These are phyloP conservation scores for Leucophora obtusa DNA, from an alignment of 2,888 invertebrate species.

Conservation along the genomic window DNA sequence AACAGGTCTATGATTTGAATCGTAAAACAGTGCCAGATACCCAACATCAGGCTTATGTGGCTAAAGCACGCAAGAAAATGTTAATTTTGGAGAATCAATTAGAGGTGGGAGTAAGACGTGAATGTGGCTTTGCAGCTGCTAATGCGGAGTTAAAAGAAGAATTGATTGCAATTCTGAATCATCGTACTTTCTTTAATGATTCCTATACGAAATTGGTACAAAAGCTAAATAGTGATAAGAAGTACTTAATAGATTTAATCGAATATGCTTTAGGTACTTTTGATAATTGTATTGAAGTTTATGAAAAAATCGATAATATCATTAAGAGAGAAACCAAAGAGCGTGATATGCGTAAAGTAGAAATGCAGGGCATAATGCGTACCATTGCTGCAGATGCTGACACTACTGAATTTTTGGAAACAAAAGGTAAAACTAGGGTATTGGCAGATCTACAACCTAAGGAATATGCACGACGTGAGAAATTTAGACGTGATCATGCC, in stretches of 20 bases:
- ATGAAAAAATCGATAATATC: conserved; percentile 74
- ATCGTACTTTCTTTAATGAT: conserved; percentile 75
- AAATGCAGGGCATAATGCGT: conserved; percentile 75
- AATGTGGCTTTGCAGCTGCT: conserved; percentile 73
- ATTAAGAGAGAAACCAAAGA: conserved; percentile 71
- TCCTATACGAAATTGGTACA: conserved; percentile 75
- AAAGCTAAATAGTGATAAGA: conserved; percentile 75
- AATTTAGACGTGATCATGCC: conserved; percentile 72
- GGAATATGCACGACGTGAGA: conserved; percentile 75
- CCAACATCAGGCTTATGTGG: conserved; percentile 73
- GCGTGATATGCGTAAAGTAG: conserved; percentile 72
- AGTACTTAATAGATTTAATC: conserved; percentile 76
- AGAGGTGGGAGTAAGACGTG: conserved; percentile 74
- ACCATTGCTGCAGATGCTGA: conserved; percentile 73
- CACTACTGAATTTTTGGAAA: conserved; percentile 72
- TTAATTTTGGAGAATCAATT: conserved; percentile 75
- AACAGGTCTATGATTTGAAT: conserved; percentile 75
- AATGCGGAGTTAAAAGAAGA: conserved; percentile 73
- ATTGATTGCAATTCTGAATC: conserved; percentile 72
- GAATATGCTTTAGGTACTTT: conserved; percentile 76
- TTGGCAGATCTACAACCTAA: conserved; percentile 74
- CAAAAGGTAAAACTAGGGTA: conserved; percentile 71
- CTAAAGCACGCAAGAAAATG: conserved; percentile 70
- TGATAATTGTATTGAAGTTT: conserved; percentile 75
- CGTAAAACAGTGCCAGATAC: conserved; percentile 74